These are phyloP conservation scores for Miichthys miiuy DNA, from an alignment of 2,797 vertebrate genomes.

Conservation along the genomic window DNA sequence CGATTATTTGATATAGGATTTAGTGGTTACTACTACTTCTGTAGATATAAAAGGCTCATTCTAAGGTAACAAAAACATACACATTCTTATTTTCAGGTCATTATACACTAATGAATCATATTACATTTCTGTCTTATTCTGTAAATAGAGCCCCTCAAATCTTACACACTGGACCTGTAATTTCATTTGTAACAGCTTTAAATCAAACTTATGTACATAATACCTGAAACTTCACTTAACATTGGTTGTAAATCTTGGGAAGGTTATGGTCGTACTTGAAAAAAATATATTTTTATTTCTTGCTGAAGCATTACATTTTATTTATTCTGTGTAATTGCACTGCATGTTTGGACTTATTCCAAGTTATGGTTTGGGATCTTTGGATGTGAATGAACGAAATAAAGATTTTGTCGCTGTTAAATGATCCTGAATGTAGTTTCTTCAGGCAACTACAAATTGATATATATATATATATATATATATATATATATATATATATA, in stretches of 20 bases:
- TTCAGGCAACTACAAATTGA: background rate
- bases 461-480: background rate
- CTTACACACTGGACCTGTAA: no score
- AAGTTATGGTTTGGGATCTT: conserved; percentile 34
- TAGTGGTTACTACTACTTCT: no score
- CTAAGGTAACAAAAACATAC: no score
- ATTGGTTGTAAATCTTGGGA: conserved; percentile 39
- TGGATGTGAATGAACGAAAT: conserved; percentile 46
- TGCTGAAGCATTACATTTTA: conserved; percentile 20
- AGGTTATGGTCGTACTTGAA: conserved; percentile 21
- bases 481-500: no score
- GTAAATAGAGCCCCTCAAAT: no score
- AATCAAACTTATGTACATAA: conserved; percentile 35
- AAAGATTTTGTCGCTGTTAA: conserved; percentile 40
- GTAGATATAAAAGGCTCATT: no score
- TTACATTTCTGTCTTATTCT: no score
- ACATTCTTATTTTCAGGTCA: no score
- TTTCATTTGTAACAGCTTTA: conserved; percentile 26
- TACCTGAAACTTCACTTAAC: conserved; percentile 19
- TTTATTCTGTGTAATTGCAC: conserved; percentile 28
- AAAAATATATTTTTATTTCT: conserved; percentile 14
- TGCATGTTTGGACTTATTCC: conserved; percentile 62
- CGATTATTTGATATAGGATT: conserved; percentile 11
- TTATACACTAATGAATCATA: no score
- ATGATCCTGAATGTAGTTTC: background rate